Percentiles rank a stretch among this genome's conserved stretches.
Conservation (phyloP, 1,140 invertebrate genomes). For the Chionoecetes opilio region DNA sequence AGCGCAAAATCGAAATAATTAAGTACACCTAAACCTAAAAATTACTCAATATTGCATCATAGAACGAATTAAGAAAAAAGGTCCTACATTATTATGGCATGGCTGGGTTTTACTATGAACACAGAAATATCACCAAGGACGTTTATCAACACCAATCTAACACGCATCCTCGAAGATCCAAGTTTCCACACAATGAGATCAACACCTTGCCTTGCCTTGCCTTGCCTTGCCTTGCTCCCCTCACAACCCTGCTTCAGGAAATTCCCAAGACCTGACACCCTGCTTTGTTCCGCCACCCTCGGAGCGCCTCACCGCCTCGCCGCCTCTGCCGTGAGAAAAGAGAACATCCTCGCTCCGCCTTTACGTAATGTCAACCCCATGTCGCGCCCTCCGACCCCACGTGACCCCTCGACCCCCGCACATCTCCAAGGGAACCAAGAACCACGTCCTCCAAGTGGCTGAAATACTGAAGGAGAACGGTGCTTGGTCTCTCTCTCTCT, state of each 20-base stretch:
- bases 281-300: not conserved
- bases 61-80: too few relatives aligned
- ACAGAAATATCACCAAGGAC: too few relatives aligned
- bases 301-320: not conserved
- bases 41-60: too few relatives aligned
- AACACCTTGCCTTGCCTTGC: not conserved
- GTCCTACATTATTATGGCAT: too few relatives aligned
- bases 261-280: slow-evolving; percentile 39
- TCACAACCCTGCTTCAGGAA: slow-evolving; percentile 38
- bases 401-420: not conserved
- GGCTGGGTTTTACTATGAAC: too few relatives aligned
- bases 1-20: too few relatives aligned
- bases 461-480: not conserved
- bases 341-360: slow-evolving; percentile 5
- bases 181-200: not conserved
- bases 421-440: not conserved
- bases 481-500: not conserved
- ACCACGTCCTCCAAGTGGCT: not conserved
- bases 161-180: too few relatives aligned
- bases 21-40: too few relatives aligned
- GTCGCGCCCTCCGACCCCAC: not conserved
- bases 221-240: not conserved
- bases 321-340: slow-evolving; percentile 29
- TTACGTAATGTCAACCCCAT: slow-evolving; percentile 23
- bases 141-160: too few relatives aligned